Base-by-base conservation (phyloP, 2,888 invertebrate genomes). In the Ophraella communa region DNA sequence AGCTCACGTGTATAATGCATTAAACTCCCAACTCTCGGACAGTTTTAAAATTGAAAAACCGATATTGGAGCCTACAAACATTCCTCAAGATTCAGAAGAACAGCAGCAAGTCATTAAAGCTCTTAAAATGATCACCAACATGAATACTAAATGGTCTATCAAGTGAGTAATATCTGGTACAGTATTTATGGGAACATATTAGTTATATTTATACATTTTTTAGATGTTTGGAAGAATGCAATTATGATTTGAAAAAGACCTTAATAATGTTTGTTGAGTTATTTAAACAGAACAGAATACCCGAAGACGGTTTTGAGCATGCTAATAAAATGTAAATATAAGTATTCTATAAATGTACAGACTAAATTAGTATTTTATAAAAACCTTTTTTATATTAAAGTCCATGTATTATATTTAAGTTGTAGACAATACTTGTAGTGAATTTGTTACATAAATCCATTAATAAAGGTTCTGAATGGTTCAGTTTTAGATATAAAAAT, bases 181-280 rank as follows among this genome's bases (percentile, higher is more conserved):
- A 20, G 10, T 17, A 17, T 44, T 14, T n/a, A 1, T 44, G 4
- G 5, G 17, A 17, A 27, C 14, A 4, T 52, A n/a, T 21, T 20
- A 10, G 0, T 42, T 42, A 55, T 24, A 23, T n/a, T 14, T 17
- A 8, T 56, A 4, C 3, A 49, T 27, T 54, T 54, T 42, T 64
- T 49, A 89, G 89, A 73, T 91, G 89, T 74, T 81, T 92, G 64
- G 86, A 87, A 73, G 83, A 86, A 66, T 88, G 87, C 70, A 81
- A 84, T 18, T 91, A 89, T 88, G 85, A 91, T 78, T 84, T 89
- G 66, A 83, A 84, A 44, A 82, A 81, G 66, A 83, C 87, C 2
- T 80, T 85, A 11, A 72, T 77, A 24, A 78, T 85, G 0, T 88
- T 88, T 67, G 78, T 81, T 1, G 78, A 80, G 55, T 70, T 80